These are phyloP conservation scores for Sarcophaga rosellei DNA, from an alignment of 2,888 invertebrate species.

Conservation along the genomic window DNA sequence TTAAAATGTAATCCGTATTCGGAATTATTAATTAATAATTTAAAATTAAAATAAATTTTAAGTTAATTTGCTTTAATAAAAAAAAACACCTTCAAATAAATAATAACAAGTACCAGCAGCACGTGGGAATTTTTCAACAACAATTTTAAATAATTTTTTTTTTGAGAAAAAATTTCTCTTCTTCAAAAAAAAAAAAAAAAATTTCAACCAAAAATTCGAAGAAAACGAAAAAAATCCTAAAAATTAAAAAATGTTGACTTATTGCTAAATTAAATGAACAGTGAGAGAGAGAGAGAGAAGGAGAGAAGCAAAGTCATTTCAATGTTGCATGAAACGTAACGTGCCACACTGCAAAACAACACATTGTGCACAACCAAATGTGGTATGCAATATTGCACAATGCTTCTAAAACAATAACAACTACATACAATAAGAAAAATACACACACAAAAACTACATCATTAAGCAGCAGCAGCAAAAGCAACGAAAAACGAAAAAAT, in stretches of 20 bases:
- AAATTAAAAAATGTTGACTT: not conserved
- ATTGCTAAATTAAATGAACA: not conserved
- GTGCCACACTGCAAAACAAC: conserved; percentile 30
- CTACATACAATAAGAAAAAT: not conserved
- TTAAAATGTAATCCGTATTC: too few species aligned
- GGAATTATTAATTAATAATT: too few species aligned
- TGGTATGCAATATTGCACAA: conserved; percentile 56
- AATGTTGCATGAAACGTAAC: conserved; percentile 9
- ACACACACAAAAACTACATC: conserved; percentile 23
- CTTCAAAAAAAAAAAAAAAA: not conserved
- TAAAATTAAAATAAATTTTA: too few species aligned
- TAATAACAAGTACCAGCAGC: too few species aligned
- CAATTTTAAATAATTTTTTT: not conserved
- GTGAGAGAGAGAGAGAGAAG: too few species aligned
- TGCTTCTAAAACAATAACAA: conserved; percentile 1
- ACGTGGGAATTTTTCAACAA: too few species aligned
- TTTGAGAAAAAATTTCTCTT: not conserved
- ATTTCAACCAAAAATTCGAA: not conserved
- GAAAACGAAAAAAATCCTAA: not conserved
- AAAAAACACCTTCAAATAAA: too few species aligned
- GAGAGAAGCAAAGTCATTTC: not conserved
- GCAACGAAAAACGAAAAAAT: conserved; percentile 37
- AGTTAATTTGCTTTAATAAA: too few species aligned
- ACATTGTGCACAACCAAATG: conserved; percentile 27
- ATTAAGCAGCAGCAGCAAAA: conserved; percentile 27